phyloP scores from a whole-genome alignment of 2,113 vertebrate genomes.

The Rhabdornis inornatus region DNA sequence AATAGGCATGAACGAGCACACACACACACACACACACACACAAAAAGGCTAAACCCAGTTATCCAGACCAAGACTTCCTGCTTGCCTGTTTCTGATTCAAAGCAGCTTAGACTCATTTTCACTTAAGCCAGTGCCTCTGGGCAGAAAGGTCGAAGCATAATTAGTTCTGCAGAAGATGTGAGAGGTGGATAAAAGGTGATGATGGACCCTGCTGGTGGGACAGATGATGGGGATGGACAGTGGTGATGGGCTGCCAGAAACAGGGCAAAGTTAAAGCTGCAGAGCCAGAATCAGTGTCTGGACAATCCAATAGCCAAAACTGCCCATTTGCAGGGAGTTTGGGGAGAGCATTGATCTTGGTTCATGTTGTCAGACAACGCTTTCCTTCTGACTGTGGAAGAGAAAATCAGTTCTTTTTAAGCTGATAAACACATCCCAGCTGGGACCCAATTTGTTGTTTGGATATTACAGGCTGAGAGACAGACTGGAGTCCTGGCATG shows the following conservation, averaged over 20 bases:
- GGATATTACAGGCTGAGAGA: constrained; percentile 44
- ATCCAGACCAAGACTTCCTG: background rate
- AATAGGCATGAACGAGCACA: background rate
- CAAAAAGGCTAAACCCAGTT: background rate
- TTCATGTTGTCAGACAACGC: background rate
- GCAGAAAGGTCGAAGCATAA: background rate
- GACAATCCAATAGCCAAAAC: background rate
- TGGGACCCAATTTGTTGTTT: constrained; percentile 56
- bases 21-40: background rate
- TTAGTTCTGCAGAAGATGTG: background rate
- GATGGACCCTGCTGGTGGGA: background rate
- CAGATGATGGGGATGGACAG: background rate
- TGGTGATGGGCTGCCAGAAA: background rate
- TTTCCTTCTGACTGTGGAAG: background rate
- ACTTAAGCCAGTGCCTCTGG: background rate
- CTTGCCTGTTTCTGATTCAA: background rate
- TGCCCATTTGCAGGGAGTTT: background rate
- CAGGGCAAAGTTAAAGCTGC: background rate
- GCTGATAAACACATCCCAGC: constrained; percentile 43
- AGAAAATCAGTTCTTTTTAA: constrained; percentile 29
- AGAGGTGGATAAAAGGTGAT: background rate
- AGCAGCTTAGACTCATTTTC: constrained; percentile 9
- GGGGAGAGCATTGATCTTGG: background rate
- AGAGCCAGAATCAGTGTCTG: background rate
- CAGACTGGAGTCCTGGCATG: constrained; percentile 40